A percentile compares a stretch with the other conserved stretches of the same genome.
Conservation (phyloP, 2,888 invertebrate species). For the Sicus ferrugineus region DNA sequence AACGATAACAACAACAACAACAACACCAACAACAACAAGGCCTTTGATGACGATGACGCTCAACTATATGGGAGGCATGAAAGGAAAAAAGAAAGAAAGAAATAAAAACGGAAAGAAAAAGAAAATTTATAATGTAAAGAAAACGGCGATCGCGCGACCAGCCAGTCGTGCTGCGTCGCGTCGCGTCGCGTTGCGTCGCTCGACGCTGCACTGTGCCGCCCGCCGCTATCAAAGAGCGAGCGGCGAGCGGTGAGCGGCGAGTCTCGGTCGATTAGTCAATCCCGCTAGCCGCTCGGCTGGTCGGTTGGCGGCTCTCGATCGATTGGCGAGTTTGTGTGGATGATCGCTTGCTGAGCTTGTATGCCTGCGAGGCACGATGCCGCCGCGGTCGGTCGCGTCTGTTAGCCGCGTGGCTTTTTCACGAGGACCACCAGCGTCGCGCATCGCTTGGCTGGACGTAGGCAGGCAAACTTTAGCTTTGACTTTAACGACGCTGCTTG, state of each 20-base stretch:
- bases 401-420: background rate
- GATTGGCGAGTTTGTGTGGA: too few relatives aligned
- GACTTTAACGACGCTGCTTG: constrained; percentile 52
- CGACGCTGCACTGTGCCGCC: background rate
- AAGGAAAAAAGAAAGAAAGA: constrained; percentile 13
- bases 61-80: constrained; percentile 55
- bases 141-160: constrained; percentile 44
- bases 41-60: constrained; percentile 48
- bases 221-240: background rate
- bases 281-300: background rate
- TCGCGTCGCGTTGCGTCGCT: background rate
- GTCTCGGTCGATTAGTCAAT: background rate
- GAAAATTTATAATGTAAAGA: background rate
- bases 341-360: background rate
- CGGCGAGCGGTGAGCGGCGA: background rate
- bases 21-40: constrained; percentile 37
- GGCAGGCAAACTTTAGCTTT: constrained; percentile 43
- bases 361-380: constrained; percentile 45
- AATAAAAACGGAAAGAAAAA: background rate
- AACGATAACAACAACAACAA: constrained; percentile 28
- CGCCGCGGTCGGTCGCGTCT: constrained; percentile 28
- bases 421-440: constrained; percentile 54
- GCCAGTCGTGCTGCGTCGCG: background rate
- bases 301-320: background rate
- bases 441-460: constrained; percentile 40